Evolutionary conservation across 35 echinoderm and acorn worm genomes (phyloP).

Genomic region (Hemicentrotus pulcherrimus): DNA sequence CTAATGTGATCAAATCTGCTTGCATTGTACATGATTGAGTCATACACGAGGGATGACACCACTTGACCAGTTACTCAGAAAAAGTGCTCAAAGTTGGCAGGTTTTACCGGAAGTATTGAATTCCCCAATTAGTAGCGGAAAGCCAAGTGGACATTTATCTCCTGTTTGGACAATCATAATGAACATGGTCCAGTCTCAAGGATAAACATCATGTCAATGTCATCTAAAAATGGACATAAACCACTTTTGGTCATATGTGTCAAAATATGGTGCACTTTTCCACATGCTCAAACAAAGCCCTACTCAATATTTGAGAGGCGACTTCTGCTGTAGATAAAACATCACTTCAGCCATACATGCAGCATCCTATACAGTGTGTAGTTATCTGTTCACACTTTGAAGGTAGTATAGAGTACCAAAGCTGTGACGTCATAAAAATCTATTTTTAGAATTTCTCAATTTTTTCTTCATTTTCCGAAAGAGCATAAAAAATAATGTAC

Average conservation of each 20-base stretch:
- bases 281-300: too few species aligned
- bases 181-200: background rate
- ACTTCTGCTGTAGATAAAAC: too few species aligned
- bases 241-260: background rate
- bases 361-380: too few species aligned
- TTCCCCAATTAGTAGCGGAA: constrained; percentile 32
- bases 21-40: background rate
- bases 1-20: background rate
- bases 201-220: background rate
- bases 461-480: too few species aligned
- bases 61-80: constrained; percentile 17
- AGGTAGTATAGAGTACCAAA: too few species aligned
- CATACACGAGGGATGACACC: background rate
- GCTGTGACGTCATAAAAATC: too few species aligned
- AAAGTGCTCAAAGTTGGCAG: background rate
- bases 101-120: constrained; percentile 21
- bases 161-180: background rate
- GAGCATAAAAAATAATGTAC: too few species aligned
- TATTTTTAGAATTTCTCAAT: too few species aligned
- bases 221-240: background rate
- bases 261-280: too few species aligned
- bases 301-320: too few species aligned
- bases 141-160: background rate
- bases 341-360: too few species aligned
- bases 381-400: too few species aligned